Base-by-base conservation (phyloP, 2,797 vertebrate species). In the Xiphophorus birchmanni region DNA sequence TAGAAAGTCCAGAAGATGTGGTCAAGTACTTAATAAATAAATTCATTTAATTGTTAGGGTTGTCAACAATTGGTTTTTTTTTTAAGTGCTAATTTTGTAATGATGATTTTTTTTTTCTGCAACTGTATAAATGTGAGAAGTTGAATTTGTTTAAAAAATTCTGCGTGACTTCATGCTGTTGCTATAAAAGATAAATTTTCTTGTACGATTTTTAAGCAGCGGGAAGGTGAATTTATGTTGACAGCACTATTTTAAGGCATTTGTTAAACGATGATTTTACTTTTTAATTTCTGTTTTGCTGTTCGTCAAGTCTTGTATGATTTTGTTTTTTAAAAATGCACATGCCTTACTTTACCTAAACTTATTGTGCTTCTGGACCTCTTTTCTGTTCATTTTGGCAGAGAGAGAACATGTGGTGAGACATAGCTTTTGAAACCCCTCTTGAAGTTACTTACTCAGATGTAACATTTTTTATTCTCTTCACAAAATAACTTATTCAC, bases 331-430 rank as follows among this genome's bases (percentile, higher is more conserved):
- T 58, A 18, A 52, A 50, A 79, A 63, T 47, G 11, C 58, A 8
- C 29, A 18, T 6, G 35, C 35, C 42, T 42, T 44, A 17, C n/a
- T 74, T 74, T 74, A 32, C 40, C 17, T 1, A 40, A 74, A 17
- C 32, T 21, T 15, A 65, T 58, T 56, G 45, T 35, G 23, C 44
- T 10, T 35, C 35, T 11, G 35, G 71, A 76, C 69, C 73, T 75
- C 0, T 32, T 79, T 52, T 18, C 2, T 0, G 40, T 76, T n/a
- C 42, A 37, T 80, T 75, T 69, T 78, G 45, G 40, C 52, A 35
- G n/a, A 50, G 42, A 45, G 60, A 75, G 1, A 32, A 73, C 23
- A 9, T 86, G 76, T 65, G 76, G 29, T 17, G 37, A 85, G 81
- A 82, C 75, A 78, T 11, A 37, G n/a, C 73, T 77, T 69, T 67